Evolutionary conservation across 2,797 vertebrate species (phyloP).

Genomic region (Remorina albescens): DNA sequence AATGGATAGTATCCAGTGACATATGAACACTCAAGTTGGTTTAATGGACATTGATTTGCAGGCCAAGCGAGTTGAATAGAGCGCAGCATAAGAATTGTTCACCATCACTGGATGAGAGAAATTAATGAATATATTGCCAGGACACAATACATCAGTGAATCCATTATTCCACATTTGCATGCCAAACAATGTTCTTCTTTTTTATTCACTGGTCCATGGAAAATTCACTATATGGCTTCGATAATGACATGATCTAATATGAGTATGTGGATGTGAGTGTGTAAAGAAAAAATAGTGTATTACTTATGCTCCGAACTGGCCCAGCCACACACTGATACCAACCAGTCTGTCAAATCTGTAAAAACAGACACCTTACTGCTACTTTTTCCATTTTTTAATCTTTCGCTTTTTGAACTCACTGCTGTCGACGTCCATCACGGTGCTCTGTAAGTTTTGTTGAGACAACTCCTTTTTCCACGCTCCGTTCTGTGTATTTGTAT

Average conservation of each 20-base stretch:
- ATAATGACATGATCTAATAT: slow-evolving; percentile 44
- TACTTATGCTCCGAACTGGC: slow-evolving; percentile 11
- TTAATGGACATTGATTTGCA: slow-evolving; percentile 81
- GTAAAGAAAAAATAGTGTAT: slow-evolving; percentile 3
- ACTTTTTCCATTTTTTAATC: neutral
- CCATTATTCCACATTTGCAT: slow-evolving; percentile 65
- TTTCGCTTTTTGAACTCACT: neutral
- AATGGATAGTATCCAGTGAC: slow-evolving; percentile 64
- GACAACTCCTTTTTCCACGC: neutral
- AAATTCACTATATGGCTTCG: slow-evolving; percentile 30
- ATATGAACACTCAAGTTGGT: slow-evolving; percentile 60
- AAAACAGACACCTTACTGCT: neutral
- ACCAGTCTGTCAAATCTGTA: slow-evolving; percentile 1
- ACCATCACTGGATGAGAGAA: slow-evolving; percentile 58
- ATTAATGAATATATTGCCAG: slow-evolving; percentile 66
- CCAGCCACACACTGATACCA: slow-evolving; percentile 1
- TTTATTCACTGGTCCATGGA: slow-evolving; percentile 45
- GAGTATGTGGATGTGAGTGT: neutral
- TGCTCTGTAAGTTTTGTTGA: too few relatives aligned
- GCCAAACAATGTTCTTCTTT: slow-evolving; percentile 46
- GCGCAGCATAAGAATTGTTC: slow-evolving; percentile 60
- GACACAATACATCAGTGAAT: slow-evolving; percentile 50
- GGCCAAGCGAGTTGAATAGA: slow-evolving; percentile 52
- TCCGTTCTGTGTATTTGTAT: slow-evolving; percentile 6
- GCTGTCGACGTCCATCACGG: too few relatives aligned